A percentile compares a stretch with the other conserved stretches of the same genome.
These are phyloP conservation scores for Crotalus helleri DNA, from an alignment of 2,113 vertebrate genomes.

Conservation along the genomic window DNA sequence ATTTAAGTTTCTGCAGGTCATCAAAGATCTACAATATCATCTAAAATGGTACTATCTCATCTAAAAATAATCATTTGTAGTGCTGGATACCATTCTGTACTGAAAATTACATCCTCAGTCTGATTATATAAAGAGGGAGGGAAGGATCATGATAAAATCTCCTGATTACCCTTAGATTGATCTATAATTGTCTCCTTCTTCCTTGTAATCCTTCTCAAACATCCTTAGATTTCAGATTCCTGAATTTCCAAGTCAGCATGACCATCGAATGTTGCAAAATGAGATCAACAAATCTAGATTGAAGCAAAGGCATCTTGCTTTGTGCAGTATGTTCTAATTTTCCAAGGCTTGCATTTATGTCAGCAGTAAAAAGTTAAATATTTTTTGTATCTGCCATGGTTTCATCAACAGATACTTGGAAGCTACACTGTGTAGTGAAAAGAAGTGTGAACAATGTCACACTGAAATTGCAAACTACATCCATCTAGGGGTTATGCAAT, in stretches of 20 bases:
- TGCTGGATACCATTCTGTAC: neutral
- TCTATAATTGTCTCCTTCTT: neutral
- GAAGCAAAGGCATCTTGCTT: neutral
- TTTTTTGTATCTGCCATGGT: neutral
- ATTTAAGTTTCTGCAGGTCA: constrained; percentile 48
- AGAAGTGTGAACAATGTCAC: neutral
- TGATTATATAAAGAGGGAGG: neutral
- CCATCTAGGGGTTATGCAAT: neutral
- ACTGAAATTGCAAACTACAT: neutral
- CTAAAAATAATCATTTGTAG: neutral
- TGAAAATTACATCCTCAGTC: neutral
- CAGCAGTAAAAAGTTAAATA: neutral
- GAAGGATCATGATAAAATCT: neutral
- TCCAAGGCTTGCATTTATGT: neutral
- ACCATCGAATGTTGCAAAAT: neutral
- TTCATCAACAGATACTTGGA: neutral
- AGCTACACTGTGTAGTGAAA: neutral
- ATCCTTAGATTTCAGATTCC: neutral
- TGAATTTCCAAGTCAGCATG: neutral
- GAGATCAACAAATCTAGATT: neutral
- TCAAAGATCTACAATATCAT: constrained; percentile 33
- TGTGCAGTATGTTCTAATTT: neutral
- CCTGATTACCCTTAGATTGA: neutral
- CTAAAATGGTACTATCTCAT: neutral
- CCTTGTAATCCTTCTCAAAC: neutral